Percentiles rank a stretch among this genome's conserved stretches.
These are phyloP conservation scores for Arvicanthis niloticus DNA, from an alignment of 2,113 vertebrate species.

Conservation along the genomic window DNA sequence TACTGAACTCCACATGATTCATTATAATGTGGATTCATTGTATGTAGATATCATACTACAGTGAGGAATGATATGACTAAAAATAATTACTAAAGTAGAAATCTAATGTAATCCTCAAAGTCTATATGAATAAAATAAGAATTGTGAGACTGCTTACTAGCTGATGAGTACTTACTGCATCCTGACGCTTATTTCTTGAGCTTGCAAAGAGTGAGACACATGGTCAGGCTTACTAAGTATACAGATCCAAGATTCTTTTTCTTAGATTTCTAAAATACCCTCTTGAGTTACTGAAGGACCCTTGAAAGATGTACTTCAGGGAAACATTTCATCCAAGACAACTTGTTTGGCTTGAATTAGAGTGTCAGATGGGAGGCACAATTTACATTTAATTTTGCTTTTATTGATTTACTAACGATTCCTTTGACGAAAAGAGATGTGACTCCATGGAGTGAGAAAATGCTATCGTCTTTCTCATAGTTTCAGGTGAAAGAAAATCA, in stretches of 20 bases:
- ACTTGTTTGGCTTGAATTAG: conserved; percentile 83
- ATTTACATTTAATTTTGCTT: conserved; percentile 86
- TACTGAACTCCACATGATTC: neutral
- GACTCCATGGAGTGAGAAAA: conserved; percentile 85
- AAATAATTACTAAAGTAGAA: neutral
- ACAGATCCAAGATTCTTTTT: neutral
- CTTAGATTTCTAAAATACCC: neutral
- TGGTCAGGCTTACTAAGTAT: neutral
- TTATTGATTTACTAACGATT: conserved; percentile 85
- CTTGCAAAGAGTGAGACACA: neutral
- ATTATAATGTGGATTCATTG: neutral
- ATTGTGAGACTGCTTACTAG: neutral
- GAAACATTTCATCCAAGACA: conserved; percentile 77
- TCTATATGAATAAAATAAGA: neutral
- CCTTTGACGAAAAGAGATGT: conserved; percentile 86
- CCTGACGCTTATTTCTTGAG: neutral
- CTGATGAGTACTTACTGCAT: neutral
- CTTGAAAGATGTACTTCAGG: conserved; percentile 23
- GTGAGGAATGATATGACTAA: neutral
- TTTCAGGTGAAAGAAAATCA: conserved; percentile 72
- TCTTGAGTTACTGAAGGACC: neutral
- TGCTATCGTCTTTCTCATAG: conserved; percentile 85
- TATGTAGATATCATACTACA: neutral
- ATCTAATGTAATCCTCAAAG: neutral
- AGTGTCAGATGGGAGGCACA: conserved; percentile 84